Conservation (phyloP, 2,888 invertebrate species). For the Spodoptera exigua region DNA sequence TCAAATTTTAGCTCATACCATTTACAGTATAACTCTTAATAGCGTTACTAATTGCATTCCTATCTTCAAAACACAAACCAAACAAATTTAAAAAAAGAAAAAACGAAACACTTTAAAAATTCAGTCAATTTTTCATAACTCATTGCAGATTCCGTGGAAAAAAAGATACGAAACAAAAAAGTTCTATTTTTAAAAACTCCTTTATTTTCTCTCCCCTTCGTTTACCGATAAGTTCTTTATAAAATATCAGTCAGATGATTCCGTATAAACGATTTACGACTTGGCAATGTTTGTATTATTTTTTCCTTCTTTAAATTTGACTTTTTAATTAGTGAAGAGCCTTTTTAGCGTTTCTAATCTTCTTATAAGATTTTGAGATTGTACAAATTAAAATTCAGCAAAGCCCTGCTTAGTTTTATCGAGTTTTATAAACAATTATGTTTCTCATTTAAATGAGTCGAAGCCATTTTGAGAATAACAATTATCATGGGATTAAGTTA, state of each 20-base stretch:
- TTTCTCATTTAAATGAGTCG: slow-evolving; percentile 68
- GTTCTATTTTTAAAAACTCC: slow-evolving; percentile 18
- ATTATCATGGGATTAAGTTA: slow-evolving; percentile 50
- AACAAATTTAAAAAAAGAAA: slow-evolving; percentile 22
- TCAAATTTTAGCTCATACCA: no score
- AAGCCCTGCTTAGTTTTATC: slow-evolving; percentile 74
- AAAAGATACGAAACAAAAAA: slow-evolving; percentile 17
- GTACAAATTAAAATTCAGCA: slow-evolving; percentile 81
- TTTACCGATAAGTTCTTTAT: slow-evolving; percentile 16
- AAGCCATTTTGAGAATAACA: slow-evolving; percentile 59
- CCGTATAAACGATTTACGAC: slow-evolving; percentile 21
- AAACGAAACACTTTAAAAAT: slow-evolving; percentile 9
- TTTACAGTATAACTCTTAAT: no score
- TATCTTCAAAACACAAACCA: slow-evolving; percentile 3
- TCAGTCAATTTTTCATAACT: slow-evolving; percentile 30
- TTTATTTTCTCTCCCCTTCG: slow-evolving; percentile 16
- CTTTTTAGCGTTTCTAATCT: slow-evolving; percentile 77
- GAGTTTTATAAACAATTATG: slow-evolving; percentile 69
- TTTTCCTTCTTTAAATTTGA: slow-evolving; percentile 76
- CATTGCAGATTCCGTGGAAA: slow-evolving; percentile 43
- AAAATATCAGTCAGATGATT: slow-evolving; percentile 34
- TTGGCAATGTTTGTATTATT: slow-evolving; percentile 62
- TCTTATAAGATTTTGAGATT: slow-evolving; percentile 81
- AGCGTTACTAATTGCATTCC: slow-evolving; percentile 25
- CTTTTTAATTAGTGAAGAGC: slow-evolving; percentile 82